Base-by-base conservation (phyloP, 2,888 invertebrate genomes). In the Plagodis dolabraria region DNA sequence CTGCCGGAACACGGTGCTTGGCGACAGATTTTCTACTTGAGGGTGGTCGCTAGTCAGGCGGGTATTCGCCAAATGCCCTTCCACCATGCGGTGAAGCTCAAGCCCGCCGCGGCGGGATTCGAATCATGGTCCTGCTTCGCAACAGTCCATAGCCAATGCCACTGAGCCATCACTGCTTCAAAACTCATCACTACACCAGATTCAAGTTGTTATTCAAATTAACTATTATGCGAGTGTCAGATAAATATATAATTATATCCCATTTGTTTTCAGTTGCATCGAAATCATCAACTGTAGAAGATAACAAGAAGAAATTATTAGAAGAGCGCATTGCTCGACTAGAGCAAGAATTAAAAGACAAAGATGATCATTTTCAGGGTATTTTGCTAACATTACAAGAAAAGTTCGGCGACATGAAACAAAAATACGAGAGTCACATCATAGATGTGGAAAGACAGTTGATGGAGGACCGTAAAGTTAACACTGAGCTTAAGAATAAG, bases 361-460 rank as follows among this genome's bases (percentile, higher is more conserved):
- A 96, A 76, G 96, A 96, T 70, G 88, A 93, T 22, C 94, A 96
- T 79, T 96, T 96, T 11, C 95, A 96, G 64, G 94, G 95, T 74
- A 95, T 96, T 53, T 84, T 96, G 65, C 77, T 95, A 33, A 96
- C 96, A 51, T 94, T 97, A 11, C 96, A 96, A 83, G 95, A 95
- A 57, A 96, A 96, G 73, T 96, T 96, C 77, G 94, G 94, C 42
- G 95, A 96, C 47, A 96, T 96, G 93, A 96, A 96, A 83, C 93
- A 94, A 57, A 96, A 96, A 77, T 96, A 96, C 74, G 95, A 96
- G 69, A 94, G 91, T 42, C 96, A 96, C 75, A 96, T 96, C 57
- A 95, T 95, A 66, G 96, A 96, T 70, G 89, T 96, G n/a, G 96
- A 96, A 82, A 91, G 95, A 33, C 95, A 96, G 79, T 67, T 92